Evolutionary conservation across 2,797 vertebrate species (phyloP).

Genomic region (Octomys mimax): DNA sequence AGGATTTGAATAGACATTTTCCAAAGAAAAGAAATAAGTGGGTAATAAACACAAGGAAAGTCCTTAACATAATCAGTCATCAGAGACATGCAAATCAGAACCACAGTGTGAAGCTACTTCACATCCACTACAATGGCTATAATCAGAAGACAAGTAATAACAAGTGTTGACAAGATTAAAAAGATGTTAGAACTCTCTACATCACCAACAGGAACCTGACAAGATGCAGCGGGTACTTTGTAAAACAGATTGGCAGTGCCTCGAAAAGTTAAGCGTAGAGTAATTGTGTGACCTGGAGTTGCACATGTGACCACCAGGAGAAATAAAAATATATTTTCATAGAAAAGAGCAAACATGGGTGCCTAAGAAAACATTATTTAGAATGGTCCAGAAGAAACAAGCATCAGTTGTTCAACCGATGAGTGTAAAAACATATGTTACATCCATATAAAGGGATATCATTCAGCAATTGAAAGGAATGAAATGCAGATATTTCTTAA

Average conservation of each 20-base stretch:
- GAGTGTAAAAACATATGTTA: neutral
- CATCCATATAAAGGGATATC: neutral
- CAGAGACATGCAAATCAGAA: conserved; percentile 22
- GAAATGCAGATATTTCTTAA: neutral
- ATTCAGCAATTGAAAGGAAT: neutral
- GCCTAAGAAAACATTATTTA: neutral
- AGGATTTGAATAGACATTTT: conserved; percentile 9
- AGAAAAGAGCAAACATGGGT: neutral
- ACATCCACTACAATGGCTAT: neutral
- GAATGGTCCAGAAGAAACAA: neutral
- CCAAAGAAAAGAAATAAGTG: conserved; percentile 13
- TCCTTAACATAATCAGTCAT: neutral
- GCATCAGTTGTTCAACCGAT: neutral
- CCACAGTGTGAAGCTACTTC: neutral
- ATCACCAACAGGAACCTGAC: neutral
- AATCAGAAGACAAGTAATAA: neutral
- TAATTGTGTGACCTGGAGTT: neutral
- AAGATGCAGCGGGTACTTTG: neutral
- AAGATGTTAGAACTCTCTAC: neutral
- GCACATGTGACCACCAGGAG: neutral
- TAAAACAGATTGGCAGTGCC: neutral
- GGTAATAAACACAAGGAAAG: neutral
- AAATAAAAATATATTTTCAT: neutral
- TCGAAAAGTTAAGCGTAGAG: neutral
- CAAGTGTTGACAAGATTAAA: neutral